Percentiles rank a stretch among this genome's conserved stretches.
These are phyloP conservation scores for Lucilia sericata DNA, from an alignment of 1,140 invertebrate genomes.

Conservation along the genomic window DNA sequence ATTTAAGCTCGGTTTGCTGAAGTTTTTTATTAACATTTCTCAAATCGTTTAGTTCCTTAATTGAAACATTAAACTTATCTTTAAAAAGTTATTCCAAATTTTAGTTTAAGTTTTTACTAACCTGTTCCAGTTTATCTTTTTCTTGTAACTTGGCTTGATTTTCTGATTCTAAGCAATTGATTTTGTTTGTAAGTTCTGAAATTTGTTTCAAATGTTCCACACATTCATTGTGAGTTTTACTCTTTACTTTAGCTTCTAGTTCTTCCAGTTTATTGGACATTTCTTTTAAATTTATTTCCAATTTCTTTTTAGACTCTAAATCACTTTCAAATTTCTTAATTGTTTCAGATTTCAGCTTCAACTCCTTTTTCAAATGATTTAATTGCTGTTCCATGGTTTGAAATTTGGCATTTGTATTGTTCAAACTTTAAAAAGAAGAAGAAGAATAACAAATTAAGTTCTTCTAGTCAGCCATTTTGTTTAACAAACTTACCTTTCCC, in stretches of 20 bases:
- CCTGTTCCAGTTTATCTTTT: constrained; percentile 21
- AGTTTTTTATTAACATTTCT: neutral
- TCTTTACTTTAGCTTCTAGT: constrained; percentile 30
- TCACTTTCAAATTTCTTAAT: constrained; percentile 44
- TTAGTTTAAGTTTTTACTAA: neutral
- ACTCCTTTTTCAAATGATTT: neutral
- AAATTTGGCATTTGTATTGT: neutral
- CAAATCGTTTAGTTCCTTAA: constrained; percentile 12
- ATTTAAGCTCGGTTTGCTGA: neutral
- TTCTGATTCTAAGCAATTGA: constrained; percentile 32
- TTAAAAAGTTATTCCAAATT: neutral
- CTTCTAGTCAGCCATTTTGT: no score
- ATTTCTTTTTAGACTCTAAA: constrained; percentile 44
- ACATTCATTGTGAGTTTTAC: neutral
- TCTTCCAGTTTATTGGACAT: neutral
- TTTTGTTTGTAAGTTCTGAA: constrained; percentile 21
- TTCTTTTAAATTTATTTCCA: neutral
- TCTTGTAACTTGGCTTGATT: neutral
- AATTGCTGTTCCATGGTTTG: constrained; percentile 29
- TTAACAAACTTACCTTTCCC: constrained; percentile 17
- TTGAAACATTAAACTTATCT: neutral
- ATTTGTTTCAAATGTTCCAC: constrained; percentile 33
- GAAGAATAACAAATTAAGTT: no score
- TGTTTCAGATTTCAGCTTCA: neutral
- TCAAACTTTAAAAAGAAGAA: no score